A percentile compares a stretch with the other conserved stretches of the same genome.
These are phyloP conservation scores for Spodoptera exigua DNA, from an alignment of 2,888 invertebrate genomes.

Conservation along the genomic window DNA sequence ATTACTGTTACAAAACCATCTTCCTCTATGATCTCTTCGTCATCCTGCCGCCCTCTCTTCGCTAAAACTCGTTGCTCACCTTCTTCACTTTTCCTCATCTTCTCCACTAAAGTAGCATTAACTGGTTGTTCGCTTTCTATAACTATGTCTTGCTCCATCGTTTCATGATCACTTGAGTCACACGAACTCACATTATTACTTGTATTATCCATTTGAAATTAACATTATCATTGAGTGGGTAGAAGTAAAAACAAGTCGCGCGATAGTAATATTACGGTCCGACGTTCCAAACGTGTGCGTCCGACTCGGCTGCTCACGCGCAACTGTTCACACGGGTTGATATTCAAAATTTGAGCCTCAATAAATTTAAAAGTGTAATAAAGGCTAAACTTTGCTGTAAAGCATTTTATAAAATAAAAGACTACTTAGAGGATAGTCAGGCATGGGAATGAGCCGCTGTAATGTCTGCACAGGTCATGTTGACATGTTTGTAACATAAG, in stretches of 20 bases:
- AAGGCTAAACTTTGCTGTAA: too few relatives aligned
- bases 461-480: too few relatives aligned
- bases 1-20: constrained; percentile 18
- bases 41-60: constrained; percentile 14
- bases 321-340: too few relatives aligned
- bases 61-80: constrained; percentile 18
- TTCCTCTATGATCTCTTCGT: constrained; percentile 17
- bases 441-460: too few relatives aligned
- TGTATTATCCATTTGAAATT: constrained; percentile 12
- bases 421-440: too few relatives aligned
- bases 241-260: constrained; percentile 1
- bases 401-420: too few relatives aligned
- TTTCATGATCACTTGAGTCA: constrained; percentile 5
- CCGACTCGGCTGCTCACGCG: constrained; percentile 15
- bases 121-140: constrained; percentile 12
- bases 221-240: constrained; percentile 6
- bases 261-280: neutral
- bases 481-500: too few relatives aligned
- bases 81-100: constrained; percentile 1
- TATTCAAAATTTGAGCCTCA: too few relatives aligned
- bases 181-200: constrained; percentile 1
- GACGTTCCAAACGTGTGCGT: constrained; percentile 2
- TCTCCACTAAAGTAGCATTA: constrained; percentile 1
- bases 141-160: constrained; percentile 1
- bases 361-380: too few relatives aligned